Evolutionary conservation across 35 echinoderm and acorn worm genomes (phyloP).

Genomic region (Heliocidaris tuberculata): DNA sequence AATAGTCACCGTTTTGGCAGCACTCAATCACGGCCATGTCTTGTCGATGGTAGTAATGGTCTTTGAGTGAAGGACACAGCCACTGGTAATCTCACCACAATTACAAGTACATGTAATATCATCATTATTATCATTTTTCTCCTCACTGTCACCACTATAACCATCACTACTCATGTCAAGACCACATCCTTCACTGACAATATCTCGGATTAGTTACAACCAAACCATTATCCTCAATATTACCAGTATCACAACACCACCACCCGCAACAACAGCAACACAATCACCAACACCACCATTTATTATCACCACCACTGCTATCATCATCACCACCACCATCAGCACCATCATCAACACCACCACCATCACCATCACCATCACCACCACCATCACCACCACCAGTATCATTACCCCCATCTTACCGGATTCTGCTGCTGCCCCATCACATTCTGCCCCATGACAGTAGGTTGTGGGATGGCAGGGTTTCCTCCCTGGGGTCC

Average conservation of each 20-base stretch:
- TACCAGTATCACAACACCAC: background rate
- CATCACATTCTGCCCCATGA: background rate
- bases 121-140: background rate
- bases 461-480: background rate
- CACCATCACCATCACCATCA: constrained; percentile 13
- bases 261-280: background rate
- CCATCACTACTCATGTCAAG: background rate
- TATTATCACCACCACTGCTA: constrained; percentile 6
- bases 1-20: too few species aligned
- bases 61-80: too few species aligned
- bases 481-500: background rate
- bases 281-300: background rate
- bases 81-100: background rate
- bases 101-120: background rate
- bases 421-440: constrained; percentile 13
- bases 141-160: background rate
- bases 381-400: background rate
- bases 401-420: background rate
- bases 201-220: background rate
- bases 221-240: background rate
- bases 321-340: constrained; percentile 42
- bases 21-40: too few species aligned
- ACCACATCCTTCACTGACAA: background rate
- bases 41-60: too few species aligned
- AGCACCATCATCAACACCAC: constrained; percentile 12